A percentile compares a stretch with the other conserved stretches of the same genome.
These are phyloP conservation scores for Phrynocephalus vlangalii DNA, from an alignment of 2,797 vertebrate species.

Conservation along the genomic window DNA sequence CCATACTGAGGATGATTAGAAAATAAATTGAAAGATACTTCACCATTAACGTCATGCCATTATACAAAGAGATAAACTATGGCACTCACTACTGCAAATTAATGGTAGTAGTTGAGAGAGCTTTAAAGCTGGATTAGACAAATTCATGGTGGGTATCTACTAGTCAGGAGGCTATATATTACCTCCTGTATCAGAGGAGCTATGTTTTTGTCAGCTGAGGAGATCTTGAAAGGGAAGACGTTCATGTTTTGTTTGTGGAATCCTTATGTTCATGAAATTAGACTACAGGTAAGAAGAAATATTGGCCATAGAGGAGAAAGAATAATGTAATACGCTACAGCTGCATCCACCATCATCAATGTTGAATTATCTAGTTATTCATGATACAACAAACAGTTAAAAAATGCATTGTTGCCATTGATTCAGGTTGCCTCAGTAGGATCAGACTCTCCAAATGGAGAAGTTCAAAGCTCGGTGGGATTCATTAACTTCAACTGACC, in stretches of 20 bases:
- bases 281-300: background rate
- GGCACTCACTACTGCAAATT: background rate
- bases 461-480: too few relatives aligned
- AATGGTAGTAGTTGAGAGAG: background rate
- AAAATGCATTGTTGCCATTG: too few relatives aligned
- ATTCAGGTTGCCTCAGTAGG: too few relatives aligned
- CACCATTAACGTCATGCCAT: background rate
- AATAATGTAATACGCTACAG: too few relatives aligned
- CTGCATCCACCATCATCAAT: background rate
- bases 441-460: too few relatives aligned
- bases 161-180: background rate
- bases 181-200: background rate
- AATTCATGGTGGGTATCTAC: background rate
- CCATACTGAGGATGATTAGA: background rate
- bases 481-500: too few relatives aligned
- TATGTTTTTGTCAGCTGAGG: background rate
- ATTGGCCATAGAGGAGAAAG: too few relatives aligned
- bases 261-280: background rate
- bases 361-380: background rate
- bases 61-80: background rate
- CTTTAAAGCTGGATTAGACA: background rate
- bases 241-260: background rate
- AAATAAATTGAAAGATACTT: background rate
- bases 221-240: background rate
- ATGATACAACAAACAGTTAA: too few relatives aligned